A percentile compares a stretch with the other conserved stretches of the same genome.
phyloP scores from a whole-genome alignment of 2,113 vertebrate genomes.

The Cebus imitator region DNA sequence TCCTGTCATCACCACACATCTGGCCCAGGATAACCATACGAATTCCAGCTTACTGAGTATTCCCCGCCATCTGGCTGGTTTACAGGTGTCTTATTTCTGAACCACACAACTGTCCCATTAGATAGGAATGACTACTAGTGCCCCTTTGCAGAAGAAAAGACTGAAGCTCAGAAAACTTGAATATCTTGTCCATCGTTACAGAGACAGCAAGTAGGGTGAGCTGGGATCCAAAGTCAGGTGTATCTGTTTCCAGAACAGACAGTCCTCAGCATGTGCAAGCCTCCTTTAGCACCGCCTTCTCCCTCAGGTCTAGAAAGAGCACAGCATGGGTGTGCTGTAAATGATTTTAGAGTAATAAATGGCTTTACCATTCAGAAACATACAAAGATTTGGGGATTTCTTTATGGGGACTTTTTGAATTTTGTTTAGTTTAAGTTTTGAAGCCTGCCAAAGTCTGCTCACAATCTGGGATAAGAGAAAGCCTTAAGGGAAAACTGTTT shows the following conservation, averaged over 20 bases:
- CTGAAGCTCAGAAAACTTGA: background rate
- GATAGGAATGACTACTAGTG: background rate
- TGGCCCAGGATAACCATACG: background rate
- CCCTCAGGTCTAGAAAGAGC: background rate
- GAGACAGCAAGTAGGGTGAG: background rate
- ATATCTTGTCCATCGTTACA: background rate
- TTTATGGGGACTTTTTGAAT: background rate
- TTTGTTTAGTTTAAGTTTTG: background rate
- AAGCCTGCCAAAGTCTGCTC: background rate
- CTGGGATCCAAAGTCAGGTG: background rate
- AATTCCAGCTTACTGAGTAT: background rate
- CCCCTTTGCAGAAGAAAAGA: background rate
- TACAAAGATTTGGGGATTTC: background rate
- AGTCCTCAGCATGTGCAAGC: fast-evolving
- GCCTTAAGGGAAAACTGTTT: background rate
- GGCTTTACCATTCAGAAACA: background rate
- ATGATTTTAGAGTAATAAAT: background rate
- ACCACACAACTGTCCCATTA: background rate
- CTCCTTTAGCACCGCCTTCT: fast-evolving
- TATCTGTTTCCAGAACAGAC: background rate
- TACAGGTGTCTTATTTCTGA: background rate
- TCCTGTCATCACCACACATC: fast-evolving
- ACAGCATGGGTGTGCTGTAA: fast-evolving
- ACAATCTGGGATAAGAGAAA: background rate
- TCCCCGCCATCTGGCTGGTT: background rate